These are phyloP conservation scores for Muricea muricata DNA, from an alignment of 92 coral and sea anemone genomes.

Conservation along the genomic window DNA sequence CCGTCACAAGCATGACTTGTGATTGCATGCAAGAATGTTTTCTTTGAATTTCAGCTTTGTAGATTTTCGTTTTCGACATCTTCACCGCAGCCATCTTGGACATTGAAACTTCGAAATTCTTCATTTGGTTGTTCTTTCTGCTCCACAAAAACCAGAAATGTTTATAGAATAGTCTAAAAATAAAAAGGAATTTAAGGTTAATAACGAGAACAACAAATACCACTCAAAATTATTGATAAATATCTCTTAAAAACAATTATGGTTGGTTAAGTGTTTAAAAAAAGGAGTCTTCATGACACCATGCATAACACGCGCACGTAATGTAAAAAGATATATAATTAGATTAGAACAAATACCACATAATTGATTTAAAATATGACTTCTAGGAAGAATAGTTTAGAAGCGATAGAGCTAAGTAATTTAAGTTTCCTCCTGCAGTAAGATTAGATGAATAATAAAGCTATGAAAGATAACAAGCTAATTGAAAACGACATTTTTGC, in stretches of 20 bases:
- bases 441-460: not conserved
- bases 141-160: not conserved
- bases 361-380: too few species aligned
- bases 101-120: not conserved
- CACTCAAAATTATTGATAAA: not conserved
- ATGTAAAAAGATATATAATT: too few species aligned
- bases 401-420: not conserved
- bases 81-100: not conserved
- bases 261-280: not conserved
- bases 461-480: not conserved
- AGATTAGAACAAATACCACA: too few species aligned
- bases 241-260: not conserved
- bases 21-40: not conserved
- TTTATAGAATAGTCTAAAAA: constrained; percentile 5
- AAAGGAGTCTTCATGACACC: not conserved
- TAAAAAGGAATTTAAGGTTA: not conserved
- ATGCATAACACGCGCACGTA: too few species aligned
- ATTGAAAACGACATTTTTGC: not conserved
- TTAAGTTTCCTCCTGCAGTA: not conserved
- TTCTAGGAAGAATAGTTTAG: not conserved
- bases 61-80: not conserved
- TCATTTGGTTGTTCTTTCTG: not conserved
- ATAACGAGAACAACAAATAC: not conserved
- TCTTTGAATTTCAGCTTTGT: not conserved
- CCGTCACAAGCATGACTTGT: not conserved